phyloP scores from a whole-genome alignment of 2,797 vertebrate genomes.

The Neosilurus mollespiculum region DNA sequence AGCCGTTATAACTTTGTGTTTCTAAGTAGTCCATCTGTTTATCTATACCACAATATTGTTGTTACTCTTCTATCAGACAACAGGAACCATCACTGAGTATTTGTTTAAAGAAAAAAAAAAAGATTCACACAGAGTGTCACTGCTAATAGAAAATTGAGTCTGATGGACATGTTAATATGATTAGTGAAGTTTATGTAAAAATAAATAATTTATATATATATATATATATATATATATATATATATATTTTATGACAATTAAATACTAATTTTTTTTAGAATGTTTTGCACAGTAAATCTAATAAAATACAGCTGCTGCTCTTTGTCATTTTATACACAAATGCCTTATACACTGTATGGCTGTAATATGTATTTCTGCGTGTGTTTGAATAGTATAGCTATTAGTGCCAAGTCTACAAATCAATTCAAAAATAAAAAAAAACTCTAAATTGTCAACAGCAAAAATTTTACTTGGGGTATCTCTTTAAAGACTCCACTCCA shows the following conservation, averaged over 20 bases:
- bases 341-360: no score
- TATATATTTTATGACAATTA: no score
- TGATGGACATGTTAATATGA: background rate
- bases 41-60: background rate
- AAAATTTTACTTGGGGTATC: background rate
- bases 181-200: background rate
- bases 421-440: background rate
- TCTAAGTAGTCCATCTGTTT: background rate
- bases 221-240: no score
- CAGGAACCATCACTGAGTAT: background rate
- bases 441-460: background rate
- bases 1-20: background rate
- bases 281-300: background rate
- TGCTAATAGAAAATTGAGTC: background rate
- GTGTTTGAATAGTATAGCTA: background rate
- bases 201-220: no score
- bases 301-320: background rate
- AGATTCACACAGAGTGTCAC: background rate
- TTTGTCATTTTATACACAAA: background rate
- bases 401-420: background rate
- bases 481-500: background rate
- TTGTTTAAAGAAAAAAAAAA: no score
- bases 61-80: background rate
- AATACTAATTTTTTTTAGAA: background rate
- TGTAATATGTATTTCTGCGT: no score